Evolutionary conservation across 2,888 invertebrate species (phyloP).

Genomic region (Dryocosmus kuriphilus): DNA sequence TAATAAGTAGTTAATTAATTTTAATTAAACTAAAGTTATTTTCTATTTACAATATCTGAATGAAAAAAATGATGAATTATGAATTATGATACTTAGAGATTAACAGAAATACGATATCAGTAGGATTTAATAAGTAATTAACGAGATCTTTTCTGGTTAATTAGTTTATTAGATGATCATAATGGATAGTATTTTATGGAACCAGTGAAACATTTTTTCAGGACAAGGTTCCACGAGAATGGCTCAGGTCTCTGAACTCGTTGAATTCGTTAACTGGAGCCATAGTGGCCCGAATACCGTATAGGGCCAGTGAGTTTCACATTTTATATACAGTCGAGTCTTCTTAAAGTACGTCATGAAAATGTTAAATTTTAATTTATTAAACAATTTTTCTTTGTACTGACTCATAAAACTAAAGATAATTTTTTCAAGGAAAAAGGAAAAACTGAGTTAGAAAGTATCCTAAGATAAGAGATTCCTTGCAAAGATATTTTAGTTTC

Average conservation of each 20-base stretch:
- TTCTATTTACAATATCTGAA: not conserved
- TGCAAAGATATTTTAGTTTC: not conserved
- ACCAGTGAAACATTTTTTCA: not conserved
- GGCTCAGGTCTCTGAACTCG: constrained; percentile 15
- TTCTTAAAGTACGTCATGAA: not conserved
- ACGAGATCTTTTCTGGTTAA: not conserved
- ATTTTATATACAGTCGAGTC: constrained; percentile 2
- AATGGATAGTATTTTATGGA: not conserved
- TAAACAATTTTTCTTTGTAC: no score
- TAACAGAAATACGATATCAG: not conserved
- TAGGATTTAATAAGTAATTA: not conserved
- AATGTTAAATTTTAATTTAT: not conserved
- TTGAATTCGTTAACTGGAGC: constrained; percentile 9
- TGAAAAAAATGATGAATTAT: not conserved
- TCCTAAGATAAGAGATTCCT: not conserved
- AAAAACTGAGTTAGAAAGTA: not conserved
- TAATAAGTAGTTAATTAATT: not conserved
- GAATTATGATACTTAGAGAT: not conserved
- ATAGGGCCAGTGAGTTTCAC: constrained; percentile 3
- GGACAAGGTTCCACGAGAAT: not conserved
- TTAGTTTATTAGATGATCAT: not conserved
- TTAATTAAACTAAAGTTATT: not conserved
- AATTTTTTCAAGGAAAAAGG: not conserved
- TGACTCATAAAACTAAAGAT: not conserved
- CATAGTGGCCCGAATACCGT: constrained; percentile 8